phyloP scores from a whole-genome alignment of 2,113 vertebrate species.

The Maccullochella peelii region DNA sequence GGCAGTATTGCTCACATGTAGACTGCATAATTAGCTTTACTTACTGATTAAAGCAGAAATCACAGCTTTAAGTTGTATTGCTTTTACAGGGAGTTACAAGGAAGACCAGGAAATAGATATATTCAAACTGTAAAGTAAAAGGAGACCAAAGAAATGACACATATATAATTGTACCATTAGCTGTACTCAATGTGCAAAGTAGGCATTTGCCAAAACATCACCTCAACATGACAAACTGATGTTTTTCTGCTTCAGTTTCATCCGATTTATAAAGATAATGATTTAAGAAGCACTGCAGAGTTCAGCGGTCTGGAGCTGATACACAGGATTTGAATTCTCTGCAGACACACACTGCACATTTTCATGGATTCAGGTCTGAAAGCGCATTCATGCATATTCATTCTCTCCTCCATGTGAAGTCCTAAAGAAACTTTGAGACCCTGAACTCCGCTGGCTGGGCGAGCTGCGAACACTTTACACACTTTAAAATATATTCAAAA shows the following conservation, averaged over 20 bases:
- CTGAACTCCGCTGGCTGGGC: not conserved
- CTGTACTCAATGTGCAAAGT: too few relatives aligned
- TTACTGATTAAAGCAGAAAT: too few relatives aligned
- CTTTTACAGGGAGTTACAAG: too few relatives aligned
- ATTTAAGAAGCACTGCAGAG: not conserved
- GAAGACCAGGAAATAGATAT: not conserved
- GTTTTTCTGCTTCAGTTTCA: not conserved
- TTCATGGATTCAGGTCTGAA: not conserved
- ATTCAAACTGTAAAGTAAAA: not conserved
- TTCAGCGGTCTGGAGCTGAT: not conserved
- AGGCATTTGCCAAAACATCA: too few relatives aligned
- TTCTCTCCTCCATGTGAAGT: not conserved
- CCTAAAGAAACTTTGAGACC: slow-evolving; percentile 6
- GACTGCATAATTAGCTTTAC: too few relatives aligned
- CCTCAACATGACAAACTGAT: too few relatives aligned
- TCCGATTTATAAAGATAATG: not conserved
- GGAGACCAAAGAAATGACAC: too few relatives aligned
- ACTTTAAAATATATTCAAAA: not conserved
- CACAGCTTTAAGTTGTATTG: too few relatives aligned
- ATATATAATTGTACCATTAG: too few relatives aligned
- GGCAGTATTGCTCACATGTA: not conserved
- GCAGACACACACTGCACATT: not conserved
- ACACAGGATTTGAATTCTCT: not conserved
- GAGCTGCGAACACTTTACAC: not conserved
- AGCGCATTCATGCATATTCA: slow-evolving; percentile 27